Percentiles rank a stretch among this genome's conserved stretches.
Conservation (phyloP, 2,113 vertebrate genomes). For the Pachyramphus minor region DNA sequence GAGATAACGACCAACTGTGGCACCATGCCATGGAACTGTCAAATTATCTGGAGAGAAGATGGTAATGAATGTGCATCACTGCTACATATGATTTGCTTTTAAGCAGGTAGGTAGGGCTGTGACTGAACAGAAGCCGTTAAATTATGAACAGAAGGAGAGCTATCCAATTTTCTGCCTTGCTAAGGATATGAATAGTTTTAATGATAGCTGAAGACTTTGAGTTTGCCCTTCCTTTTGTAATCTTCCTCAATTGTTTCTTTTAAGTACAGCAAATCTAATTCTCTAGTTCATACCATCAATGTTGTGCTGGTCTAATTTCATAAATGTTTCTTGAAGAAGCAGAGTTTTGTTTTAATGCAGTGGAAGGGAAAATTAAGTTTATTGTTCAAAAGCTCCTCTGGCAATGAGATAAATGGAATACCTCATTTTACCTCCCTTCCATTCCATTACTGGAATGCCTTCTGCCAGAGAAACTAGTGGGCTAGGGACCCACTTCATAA, state of each 20-base stretch:
- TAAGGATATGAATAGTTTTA: slow-evolving; percentile 40
- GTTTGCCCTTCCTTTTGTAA: slow-evolving; percentile 43
- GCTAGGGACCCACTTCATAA: neutral
- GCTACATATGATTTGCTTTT: slow-evolving; percentile 31
- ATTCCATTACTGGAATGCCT: neutral
- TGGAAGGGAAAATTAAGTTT: neutral
- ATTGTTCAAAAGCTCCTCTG: neutral
- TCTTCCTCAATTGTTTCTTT: slow-evolving; percentile 18
- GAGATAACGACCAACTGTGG: neutral
- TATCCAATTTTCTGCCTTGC: slow-evolving; percentile 49
- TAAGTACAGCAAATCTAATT: slow-evolving; percentile 28
- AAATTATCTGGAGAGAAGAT: neutral
- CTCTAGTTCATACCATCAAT: neutral
- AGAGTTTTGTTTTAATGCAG: neutral
- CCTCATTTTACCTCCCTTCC: neutral
- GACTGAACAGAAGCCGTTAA: slow-evolving; percentile 37
- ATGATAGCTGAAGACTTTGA: slow-evolving; percentile 17
- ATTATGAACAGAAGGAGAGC: slow-evolving; percentile 36
- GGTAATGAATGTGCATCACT: slow-evolving; percentile 32
- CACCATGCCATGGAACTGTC: slow-evolving; percentile 40
- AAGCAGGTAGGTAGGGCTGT: slow-evolving; percentile 48
- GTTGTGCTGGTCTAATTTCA: neutral
- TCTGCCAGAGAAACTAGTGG: neutral
- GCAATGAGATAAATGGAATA: neutral
- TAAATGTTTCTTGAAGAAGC: neutral